phyloP scores from a whole-genome alignment of 2,113 vertebrate genomes.

The Callorhinus ursinus region DNA sequence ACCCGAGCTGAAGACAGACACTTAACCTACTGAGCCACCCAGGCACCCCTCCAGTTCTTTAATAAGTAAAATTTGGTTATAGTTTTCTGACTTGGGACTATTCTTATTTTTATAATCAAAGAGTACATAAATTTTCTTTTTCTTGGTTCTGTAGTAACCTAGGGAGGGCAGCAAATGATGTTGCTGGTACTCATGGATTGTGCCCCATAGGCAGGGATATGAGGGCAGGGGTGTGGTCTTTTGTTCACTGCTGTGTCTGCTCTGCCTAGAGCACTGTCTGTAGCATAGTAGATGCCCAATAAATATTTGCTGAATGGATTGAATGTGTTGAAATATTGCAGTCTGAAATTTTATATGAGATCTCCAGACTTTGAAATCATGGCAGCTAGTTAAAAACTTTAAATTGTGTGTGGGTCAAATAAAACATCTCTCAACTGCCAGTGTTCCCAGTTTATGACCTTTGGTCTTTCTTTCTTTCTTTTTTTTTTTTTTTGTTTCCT shows the following conservation, averaged over 20 bases:
- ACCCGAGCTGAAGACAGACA: too few relatives aligned
- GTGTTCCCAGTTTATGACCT: not conserved
- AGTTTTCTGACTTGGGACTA: not conserved
- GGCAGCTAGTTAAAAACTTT: not conserved
- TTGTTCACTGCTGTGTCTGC: not conserved
- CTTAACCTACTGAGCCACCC: too few relatives aligned
- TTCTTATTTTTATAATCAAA: conserved; percentile 20
- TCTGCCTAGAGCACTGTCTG: not conserved
- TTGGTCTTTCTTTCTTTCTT: not conserved
- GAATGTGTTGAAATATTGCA: not conserved
- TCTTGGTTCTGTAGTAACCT: not conserved
- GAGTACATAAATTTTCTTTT: not conserved
- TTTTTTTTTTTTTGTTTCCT: not conserved
- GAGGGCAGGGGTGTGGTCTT: not conserved
- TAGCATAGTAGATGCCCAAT: not conserved
- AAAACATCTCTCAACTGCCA: not conserved
- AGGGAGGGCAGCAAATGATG: not conserved
- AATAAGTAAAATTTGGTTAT: not conserved
- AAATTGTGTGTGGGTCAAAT: not conserved
- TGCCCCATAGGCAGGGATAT: not conserved
- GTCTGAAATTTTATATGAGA: not conserved
- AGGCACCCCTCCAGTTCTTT: not conserved
- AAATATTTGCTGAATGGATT: not conserved
- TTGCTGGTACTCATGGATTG: not conserved
- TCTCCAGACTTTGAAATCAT: conserved; percentile 36